Base-by-base conservation (phyloP, 2,888 invertebrate species). In the Cheilosia variabilis region DNA sequence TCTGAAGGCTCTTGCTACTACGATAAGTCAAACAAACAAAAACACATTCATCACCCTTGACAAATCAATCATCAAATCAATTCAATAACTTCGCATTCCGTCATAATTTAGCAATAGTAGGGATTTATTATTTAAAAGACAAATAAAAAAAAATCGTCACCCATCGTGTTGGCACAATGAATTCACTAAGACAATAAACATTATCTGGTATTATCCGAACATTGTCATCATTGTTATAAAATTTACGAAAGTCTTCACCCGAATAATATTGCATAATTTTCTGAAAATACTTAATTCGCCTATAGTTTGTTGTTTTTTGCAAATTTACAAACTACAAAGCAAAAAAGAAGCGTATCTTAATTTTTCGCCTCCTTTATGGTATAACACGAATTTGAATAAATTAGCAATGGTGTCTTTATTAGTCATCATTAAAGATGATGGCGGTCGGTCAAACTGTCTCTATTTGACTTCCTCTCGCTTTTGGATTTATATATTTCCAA, bases 391-490 rank as follows among this genome's bases (percentile, higher is more conserved):
- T 53, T 53, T 53, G 27, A 53, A 53, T 53, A 53, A 53, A 53
- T 17, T 52, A 53, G 10, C 15, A 22, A 53, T 27, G 27, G 52
- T 24, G 15, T 9, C 10, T 53, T 24, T 53, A 53, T 53, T 53
- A 53, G 52, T 53, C 52, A 53, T 53, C 24, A 53, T 47, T 47
- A 17, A 47, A 53, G 52, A 47, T 10, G 19, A 53, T 15, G 22
- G 13, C 27, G 22, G 52, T 53, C 27, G 19, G 47, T 47, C 47
- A 47, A 19, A 9, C 9, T 47, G 52, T 53, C 15, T 53, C 27
- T 13, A 27, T 53, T 53, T 27, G 52, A 53, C 27, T 53, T 53
- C 52, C 52, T 53, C 24, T 24, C 52, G 52, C 24, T 53, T 24
- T 19, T 53, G 19, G 13, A n/a, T 15, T 53, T 53, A 6, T 19